Base-by-base conservation (phyloP, 2,888 invertebrate genomes). In the Apocheima hispidaria region DNA sequence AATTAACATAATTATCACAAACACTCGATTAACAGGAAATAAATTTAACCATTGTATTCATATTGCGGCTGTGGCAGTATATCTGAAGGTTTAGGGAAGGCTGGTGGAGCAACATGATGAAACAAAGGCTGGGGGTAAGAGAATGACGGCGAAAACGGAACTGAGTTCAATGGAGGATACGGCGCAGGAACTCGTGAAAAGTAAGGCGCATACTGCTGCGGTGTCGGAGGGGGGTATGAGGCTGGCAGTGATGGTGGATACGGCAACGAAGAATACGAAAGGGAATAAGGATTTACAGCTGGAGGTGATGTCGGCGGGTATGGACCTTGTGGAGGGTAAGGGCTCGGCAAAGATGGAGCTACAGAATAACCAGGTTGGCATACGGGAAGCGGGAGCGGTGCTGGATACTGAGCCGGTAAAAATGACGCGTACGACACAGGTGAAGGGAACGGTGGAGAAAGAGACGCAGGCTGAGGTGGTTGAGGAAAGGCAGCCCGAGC, bases 401-500 rank as follows among this genome's bases (percentile, higher is more conserved):
- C 21, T 48, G 55, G 53, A 51, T 20, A 56, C 7, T 21, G 56
- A 16, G 7, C 20, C 7, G 51, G 26, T 33, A 59, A 35, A 12
- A 58, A 61, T 4, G 56, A 35, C 4, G 61, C 33, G 18, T 65
- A 72, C 14, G 68, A 41, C n/a, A 58, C 33, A 1, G 65, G 57
- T 18, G 65, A 49, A 16, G 66, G 58, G 28, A 59, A 66, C 16
- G 65, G 18, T 50, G 62, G 66, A 48, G 50, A 41, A 1, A 46
- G 14, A 20, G 49, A 35, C 1, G 57, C 51, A 41, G 71, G 50
- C 18, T 51, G 26, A 7, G 63, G 64, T 16, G 67, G 21, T n/a
- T 69, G 56, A 1, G 73, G 63, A 51, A 74, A 74, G 1, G 50
- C 41, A 9, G 68, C 30, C 3, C 69, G 20, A 26, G 71, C 58